Percentiles rank a stretch among this genome's conserved stretches.
Conservation (phyloP, 2,888 invertebrate species). For the Melitaea athalia region DNA sequence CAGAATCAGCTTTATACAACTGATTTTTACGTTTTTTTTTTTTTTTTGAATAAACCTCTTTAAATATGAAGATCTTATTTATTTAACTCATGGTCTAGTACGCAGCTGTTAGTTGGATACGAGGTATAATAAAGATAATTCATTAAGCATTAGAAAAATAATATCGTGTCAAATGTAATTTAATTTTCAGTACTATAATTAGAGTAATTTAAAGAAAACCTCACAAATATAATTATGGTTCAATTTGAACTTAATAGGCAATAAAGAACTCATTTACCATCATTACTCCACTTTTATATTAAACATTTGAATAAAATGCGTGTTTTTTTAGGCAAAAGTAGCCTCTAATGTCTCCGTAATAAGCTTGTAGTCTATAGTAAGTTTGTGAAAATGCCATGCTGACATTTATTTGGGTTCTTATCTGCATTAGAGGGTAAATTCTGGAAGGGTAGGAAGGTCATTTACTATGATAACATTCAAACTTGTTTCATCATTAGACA, state of each 20-base stretch:
- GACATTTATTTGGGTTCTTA: slow-evolving; percentile 21
- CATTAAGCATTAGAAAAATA: no score
- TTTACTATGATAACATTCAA: slow-evolving; percentile 9
- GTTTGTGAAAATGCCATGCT: slow-evolving; percentile 9
- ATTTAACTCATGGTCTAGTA: no score
- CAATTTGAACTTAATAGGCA: neutral
- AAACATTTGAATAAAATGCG: neutral
- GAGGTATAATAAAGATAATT: no score
- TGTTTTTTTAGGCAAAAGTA: neutral
- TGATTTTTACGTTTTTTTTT: no score
- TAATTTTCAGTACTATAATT: no score
- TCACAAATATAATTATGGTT: neutral
- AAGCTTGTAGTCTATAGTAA: neutral
- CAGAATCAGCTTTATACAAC: no score
- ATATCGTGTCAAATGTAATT: no score
- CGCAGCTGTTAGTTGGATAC: no score
- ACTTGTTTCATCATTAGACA: no score
- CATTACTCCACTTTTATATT: slow-evolving; percentile 17
- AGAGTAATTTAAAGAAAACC: neutral
- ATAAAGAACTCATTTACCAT: slow-evolving; percentile 20
- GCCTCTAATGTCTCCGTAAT: neutral
- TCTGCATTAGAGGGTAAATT: slow-evolving; percentile 21
- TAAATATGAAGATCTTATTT: no score
- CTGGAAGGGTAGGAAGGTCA: neutral
- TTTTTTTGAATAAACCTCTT: no score